Conservation (phyloP, 2,113 vertebrate genomes). For the Panthera tigris region DNA sequence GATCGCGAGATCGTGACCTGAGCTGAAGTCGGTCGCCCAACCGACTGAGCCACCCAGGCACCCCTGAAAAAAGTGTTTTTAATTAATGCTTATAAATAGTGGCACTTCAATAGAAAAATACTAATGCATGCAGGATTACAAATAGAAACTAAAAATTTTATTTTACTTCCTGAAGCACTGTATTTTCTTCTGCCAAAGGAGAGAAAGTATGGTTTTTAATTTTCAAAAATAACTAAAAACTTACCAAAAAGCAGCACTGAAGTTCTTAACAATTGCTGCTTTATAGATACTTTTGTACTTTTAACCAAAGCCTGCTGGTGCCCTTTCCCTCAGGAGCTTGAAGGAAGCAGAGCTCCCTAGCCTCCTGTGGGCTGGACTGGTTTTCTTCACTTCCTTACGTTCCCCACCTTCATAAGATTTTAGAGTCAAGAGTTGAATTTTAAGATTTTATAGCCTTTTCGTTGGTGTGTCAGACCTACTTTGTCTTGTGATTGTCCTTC, state of each 20-base stretch:
- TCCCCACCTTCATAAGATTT: neutral
- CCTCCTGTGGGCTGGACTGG: neutral
- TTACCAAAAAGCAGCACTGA: neutral
- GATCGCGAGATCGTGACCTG: no score
- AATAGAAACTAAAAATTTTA: neutral
- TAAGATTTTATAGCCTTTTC: neutral
- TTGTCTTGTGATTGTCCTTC: neutral
- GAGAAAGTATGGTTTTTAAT: neutral
- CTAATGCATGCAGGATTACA: neutral
- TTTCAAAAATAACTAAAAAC: neutral
- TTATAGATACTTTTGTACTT: neutral
- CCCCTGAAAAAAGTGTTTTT: neutral
- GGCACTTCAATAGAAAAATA: neutral
- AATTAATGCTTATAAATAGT: conserved; percentile 17
- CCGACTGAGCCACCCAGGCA: no score
- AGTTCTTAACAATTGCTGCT: neutral
- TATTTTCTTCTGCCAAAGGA: conserved; percentile 23
- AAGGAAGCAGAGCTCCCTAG: neutral
- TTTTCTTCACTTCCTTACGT: neutral
- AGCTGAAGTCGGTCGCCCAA: no score
- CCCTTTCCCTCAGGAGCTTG: neutral
- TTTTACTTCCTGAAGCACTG: neutral
- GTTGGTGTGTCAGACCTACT: neutral
- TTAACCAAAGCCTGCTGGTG: neutral
- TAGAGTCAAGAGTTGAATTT: neutral